phyloP scores from a whole-genome alignment of 1,140 invertebrate genomes.

The Varroa destructor region DNA sequence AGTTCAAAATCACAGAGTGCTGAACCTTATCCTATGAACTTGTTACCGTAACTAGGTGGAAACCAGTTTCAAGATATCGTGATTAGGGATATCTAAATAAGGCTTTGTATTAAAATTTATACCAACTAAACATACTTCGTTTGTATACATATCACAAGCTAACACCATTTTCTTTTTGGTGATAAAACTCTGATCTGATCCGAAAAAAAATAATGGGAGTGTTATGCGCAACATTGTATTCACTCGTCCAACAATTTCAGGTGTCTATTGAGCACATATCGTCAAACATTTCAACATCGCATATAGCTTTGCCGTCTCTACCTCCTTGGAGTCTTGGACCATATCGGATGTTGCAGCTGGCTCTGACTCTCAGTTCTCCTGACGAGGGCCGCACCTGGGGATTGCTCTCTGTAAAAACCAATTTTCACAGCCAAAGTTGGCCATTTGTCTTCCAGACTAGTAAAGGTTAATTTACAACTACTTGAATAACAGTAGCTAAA shows the following conservation, averaged over 20 bases:
- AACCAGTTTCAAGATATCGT: no score
- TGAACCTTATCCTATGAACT: no score
- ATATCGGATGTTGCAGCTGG: slow-evolving; percentile 5
- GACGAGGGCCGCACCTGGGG: slow-evolving; percentile 5
- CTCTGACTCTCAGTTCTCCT: slow-evolving; percentile 2
- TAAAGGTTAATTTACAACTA: not conserved
- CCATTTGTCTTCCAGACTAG: slow-evolving; percentile 12
- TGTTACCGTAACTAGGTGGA: no score
- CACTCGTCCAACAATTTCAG: not conserved
- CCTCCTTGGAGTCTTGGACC: slow-evolving; percentile 9
- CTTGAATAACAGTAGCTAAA: not conserved
- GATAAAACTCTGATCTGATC: no score
- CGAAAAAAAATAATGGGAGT: no score
- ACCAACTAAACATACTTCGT: no score
- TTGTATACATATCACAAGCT: no score
- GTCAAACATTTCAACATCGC: not conserved
- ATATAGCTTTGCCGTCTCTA: slow-evolving; percentile 3
- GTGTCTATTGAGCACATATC: not conserved
- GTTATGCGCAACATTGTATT: not conserved
- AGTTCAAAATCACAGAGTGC: no score
- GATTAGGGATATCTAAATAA: no score
- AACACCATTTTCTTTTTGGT: no score
- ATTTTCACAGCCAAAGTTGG: not conserved
- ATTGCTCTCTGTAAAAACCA: not conserved
- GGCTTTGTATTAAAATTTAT: no score